Evolutionary conservation across 2,888 invertebrate genomes (phyloP).

Genomic region (Platycnemis pennipes): DNA sequence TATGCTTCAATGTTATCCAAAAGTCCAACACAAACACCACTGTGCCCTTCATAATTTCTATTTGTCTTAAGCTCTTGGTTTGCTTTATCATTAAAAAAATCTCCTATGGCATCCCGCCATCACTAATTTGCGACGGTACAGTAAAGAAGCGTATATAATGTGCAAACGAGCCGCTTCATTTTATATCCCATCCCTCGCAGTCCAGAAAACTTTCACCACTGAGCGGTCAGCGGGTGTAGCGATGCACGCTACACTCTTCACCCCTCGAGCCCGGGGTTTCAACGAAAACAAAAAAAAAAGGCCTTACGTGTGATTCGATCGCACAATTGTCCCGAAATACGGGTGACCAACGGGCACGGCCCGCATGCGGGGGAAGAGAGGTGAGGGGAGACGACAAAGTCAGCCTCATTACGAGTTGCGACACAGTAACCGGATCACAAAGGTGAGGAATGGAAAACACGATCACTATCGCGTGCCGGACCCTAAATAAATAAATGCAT

Average conservation of each 20-base stretch:
- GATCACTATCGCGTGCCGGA: background rate
- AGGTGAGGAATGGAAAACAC: background rate
- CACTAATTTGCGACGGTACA: too few relatives aligned
- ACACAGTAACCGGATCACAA: slow-evolving; percentile 6
- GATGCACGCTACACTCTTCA: background rate
- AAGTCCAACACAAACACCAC: too few relatives aligned
- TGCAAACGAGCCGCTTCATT: background rate
- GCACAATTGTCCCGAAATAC: slow-evolving; percentile 21
- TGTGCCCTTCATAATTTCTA: too few relatives aligned
- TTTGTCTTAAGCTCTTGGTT: too few relatives aligned
- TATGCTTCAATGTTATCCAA: too few relatives aligned
- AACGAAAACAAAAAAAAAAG: background rate
- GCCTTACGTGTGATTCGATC: background rate
- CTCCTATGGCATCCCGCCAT: too few relatives aligned
- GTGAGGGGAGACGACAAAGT: background rate
- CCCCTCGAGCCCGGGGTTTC: background rate
- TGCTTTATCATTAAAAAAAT: too few relatives aligned
- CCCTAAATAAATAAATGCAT: background rate
- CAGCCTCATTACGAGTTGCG: background rate
- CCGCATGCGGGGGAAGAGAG: background rate
- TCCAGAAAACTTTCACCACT: background rate
- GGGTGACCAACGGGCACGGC: background rate
- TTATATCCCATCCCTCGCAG: background rate
- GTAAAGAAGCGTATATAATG: too few relatives aligned
- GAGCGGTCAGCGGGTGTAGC: background rate